A percentile compares a stretch with the other conserved stretches of the same genome.
Evolutionary conservation across 2,888 invertebrate species (phyloP).

Genomic region (Lasioglossum marginatum): DNA sequence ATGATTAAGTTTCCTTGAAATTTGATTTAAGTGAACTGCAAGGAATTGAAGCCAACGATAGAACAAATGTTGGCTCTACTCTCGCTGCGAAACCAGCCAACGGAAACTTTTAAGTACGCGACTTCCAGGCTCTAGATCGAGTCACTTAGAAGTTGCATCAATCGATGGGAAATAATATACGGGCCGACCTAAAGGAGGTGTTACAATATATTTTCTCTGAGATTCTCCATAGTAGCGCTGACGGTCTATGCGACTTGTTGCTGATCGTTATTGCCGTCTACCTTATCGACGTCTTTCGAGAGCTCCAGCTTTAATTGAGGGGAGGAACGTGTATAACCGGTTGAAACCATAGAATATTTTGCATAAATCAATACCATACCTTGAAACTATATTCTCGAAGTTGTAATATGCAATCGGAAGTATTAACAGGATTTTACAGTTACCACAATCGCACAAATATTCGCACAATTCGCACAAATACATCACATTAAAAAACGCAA

Average conservation of each 20-base stretch:
- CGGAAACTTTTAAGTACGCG: neutral
- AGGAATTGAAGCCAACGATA: neutral
- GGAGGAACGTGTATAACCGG: neutral
- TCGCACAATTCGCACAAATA: no score
- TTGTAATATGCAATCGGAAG: neutral
- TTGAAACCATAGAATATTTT: neutral
- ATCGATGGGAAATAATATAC: neutral
- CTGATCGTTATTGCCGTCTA: neutral
- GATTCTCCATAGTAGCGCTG: neutral
- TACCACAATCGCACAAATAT: no score
- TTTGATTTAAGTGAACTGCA: neutral
- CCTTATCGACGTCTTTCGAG: no score
- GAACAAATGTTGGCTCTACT: neutral
- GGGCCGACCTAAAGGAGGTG: neutral
- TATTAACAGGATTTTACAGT: no score
- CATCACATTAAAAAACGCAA: no score
- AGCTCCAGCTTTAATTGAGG: neutral
- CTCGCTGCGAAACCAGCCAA: neutral
- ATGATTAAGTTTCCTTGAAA: constrained; percentile 12
- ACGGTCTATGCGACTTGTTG: neutral
- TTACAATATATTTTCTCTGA: neutral
- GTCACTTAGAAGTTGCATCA: neutral
- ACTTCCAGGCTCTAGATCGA: neutral
- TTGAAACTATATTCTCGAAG: neutral
- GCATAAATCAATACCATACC: neutral